phyloP scores from a whole-genome alignment of 2,888 invertebrate genomes.

The Tenthredo scrophulariae region DNA sequence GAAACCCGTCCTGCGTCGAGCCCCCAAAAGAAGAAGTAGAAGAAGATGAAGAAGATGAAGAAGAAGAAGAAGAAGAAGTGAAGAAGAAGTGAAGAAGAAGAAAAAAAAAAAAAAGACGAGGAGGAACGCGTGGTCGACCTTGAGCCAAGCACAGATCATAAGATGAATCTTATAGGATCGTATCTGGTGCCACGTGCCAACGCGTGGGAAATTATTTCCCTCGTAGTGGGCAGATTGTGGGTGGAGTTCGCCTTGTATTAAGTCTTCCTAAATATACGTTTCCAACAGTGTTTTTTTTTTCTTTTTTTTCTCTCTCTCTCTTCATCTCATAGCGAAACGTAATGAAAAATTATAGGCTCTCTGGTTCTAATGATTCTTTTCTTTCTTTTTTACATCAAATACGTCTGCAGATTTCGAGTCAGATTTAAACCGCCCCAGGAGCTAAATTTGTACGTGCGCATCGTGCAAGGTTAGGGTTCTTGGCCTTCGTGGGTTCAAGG shows the following conservation, averaged over 20 bases:
- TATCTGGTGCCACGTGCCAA: constrained; percentile 44
- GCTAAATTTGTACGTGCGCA: background rate
- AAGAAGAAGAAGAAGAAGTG: background rate
- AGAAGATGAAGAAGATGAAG: background rate
- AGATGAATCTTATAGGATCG: constrained; percentile 47
- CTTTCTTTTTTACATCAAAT: background rate
- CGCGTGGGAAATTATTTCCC: constrained; percentile 49
- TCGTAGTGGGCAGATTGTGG: constrained; percentile 30
- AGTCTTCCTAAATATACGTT: constrained; percentile 44
- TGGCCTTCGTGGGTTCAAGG: background rate
- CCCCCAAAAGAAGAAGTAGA: constrained; percentile 8
- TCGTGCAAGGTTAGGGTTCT: background rate
- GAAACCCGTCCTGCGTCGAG: background rate
- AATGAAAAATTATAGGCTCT: background rate
- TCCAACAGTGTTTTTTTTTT: background rate
- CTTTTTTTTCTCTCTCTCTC: background rate
- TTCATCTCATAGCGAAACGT: background rate
- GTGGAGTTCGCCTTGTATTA: constrained; percentile 31
- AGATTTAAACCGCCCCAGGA: background rate
- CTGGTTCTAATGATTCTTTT: background rate
- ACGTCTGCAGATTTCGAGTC: background rate
- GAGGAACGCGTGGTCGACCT: constrained; percentile 43
- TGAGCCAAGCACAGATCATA: constrained; percentile 26
- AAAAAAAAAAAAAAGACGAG: background rate
- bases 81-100: background rate